Evolutionary conservation across 92 coral and sea anemone genomes (phyloP).

Genomic region (Montipora capitata): DNA sequence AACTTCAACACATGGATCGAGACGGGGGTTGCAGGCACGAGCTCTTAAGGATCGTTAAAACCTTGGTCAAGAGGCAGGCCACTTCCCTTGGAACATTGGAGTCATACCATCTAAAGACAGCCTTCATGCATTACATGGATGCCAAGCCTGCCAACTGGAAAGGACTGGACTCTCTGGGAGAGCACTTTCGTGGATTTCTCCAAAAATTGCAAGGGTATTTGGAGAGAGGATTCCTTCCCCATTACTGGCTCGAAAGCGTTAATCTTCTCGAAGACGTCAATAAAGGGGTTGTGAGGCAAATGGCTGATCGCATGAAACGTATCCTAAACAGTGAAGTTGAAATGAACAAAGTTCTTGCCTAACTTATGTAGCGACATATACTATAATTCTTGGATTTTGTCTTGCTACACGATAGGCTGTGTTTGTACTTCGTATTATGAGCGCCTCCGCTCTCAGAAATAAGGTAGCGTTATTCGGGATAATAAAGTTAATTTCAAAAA

Average conservation of each 20-base stretch:
- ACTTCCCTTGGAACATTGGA: conserved; percentile 63
- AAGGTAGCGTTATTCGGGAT: too few relatives aligned
- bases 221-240: conserved; percentile 33
- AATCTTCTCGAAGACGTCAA: conserved; percentile 63
- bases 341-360: conserved; percentile 35
- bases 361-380: not conserved
- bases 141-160: not conserved
- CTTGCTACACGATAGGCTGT: too few relatives aligned
- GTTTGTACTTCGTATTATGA: too few relatives aligned
- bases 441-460: too few relatives aligned
- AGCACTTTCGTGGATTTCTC: conserved; percentile 54
- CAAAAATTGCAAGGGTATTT: not conserved
- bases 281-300: conserved; percentile 30
- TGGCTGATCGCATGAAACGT: conserved; percentile 66
- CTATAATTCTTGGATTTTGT: too few relatives aligned
- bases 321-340: conserved; percentile 60
- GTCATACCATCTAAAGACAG: conserved; percentile 87
- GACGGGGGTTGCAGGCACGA: conserved; percentile 83
- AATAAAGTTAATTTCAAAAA: too few relatives aligned
- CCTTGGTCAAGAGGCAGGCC: conserved; percentile 69
- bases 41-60: conserved; percentile 83
- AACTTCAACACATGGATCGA: conserved; percentile 71
- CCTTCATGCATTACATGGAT: conserved; percentile 64
- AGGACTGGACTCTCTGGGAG: conserved; percentile 4
- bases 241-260: conserved; percentile 70